Evolutionary conservation across 2,797 vertebrate genomes (phyloP).

Genomic region (Botia almorhae): DNA sequence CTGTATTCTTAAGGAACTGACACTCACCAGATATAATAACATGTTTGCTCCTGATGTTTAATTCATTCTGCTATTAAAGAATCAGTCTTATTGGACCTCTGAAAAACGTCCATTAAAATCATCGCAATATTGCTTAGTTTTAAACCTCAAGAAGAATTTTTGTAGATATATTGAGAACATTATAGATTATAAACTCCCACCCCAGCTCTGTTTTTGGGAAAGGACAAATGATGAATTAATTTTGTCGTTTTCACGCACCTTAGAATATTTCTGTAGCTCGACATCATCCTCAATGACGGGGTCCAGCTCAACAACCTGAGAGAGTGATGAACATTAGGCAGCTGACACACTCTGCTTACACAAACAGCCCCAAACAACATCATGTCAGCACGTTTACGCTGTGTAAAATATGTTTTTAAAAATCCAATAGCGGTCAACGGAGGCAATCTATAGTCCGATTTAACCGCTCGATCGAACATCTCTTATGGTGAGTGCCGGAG

Average conservation of each 20-base stretch:
- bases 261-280: conserved; percentile 92
- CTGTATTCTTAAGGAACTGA: neutral
- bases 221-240: neutral
- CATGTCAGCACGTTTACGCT: conserved; percentile 9
- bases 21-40: too few relatives aligned
- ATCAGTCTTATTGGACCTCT: too few relatives aligned
- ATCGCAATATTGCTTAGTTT: neutral
- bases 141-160: neutral
- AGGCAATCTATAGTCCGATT: conserved; percentile 36
- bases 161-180: neutral
- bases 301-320: conserved; percentile 87
- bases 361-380: conserved; percentile 34
- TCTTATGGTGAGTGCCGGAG: conserved; percentile 31
- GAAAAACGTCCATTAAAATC: too few relatives aligned
- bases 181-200: neutral
- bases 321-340: neutral
- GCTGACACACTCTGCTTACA: neutral
- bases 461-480: conserved; percentile 39
- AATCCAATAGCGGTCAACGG: conserved; percentile 37
- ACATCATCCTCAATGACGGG: conserved; percentile 87
- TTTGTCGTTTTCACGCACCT: conserved; percentile 75
- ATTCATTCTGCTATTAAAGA: too few relatives aligned
- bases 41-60: too few relatives aligned
- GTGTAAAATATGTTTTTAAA: conserved; percentile 8
- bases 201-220: neutral